These are phyloP conservation scores for Vulpes vulpes DNA, from an alignment of 2,113 vertebrate species.

Conservation along the genomic window DNA sequence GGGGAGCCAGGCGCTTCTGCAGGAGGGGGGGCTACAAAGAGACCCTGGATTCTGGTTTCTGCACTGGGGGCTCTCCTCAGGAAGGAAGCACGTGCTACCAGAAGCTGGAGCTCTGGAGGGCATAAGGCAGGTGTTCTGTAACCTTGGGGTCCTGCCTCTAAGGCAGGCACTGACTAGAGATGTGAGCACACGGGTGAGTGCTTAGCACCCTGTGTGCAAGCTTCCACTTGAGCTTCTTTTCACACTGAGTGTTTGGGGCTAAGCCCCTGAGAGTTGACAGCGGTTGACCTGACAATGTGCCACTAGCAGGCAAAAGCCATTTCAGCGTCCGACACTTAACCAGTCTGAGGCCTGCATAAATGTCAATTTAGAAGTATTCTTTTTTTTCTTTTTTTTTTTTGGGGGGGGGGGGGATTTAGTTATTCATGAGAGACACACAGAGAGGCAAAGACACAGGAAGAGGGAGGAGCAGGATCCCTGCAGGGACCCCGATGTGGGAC, in stretches of 20 bases:
- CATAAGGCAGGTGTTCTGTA: too few relatives aligned
- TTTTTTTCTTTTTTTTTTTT: neutral
- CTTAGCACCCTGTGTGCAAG: neutral
- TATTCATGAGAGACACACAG: too few relatives aligned
- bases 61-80: rapidly evolving
- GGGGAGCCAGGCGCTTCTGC: neutral
- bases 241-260: too few relatives aligned
- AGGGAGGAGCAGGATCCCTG: too few relatives aligned
- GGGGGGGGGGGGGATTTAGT: too few relatives aligned
- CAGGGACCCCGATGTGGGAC: too few relatives aligned
- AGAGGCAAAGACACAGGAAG: too few relatives aligned
- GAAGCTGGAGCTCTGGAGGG: neutral
- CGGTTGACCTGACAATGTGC: neutral
- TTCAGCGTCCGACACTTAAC: neutral
- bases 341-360: neutral
- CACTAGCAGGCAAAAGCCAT: neutral
- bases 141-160: neutral
- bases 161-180: neutral
- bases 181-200: too few relatives aligned
- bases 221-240: neutral
- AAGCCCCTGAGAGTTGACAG: neutral
- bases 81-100: rapidly evolving
- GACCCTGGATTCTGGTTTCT: neutral
- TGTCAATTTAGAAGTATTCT: neutral
- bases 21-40: rapidly evolving